Base-by-base conservation (phyloP, 2,888 invertebrate genomes). In the Merodon equestris region DNA sequence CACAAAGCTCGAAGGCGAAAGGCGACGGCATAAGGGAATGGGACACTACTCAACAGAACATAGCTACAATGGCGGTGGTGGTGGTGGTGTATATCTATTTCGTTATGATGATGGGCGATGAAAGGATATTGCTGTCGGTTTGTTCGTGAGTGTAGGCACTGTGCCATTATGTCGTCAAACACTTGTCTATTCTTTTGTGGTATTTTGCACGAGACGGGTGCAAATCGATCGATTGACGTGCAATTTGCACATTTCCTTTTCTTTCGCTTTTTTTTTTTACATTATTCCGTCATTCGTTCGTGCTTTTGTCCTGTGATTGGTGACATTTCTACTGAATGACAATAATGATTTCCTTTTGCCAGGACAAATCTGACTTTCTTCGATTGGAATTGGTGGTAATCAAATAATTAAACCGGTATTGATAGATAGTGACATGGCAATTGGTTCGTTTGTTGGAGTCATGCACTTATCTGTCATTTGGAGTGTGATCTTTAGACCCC, bases 191-290 rank as follows among this genome's bases (percentile, higher is more conserved):
- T 53, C 60, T 72, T 68, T 74, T 54, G 63, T 47, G 53, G 53
- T 68, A 10, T 50, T 67, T 50, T 48, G 34, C 34, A 79, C 60
- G 67, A 47, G 67, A 74, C 73, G 74, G 60, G 68, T 79, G 68
- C 79, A 79, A 79, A 79, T 79, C 79, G 79, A 79, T 79, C 68
- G 79, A 79, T 73, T 79, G 79, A 74, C 79, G 79, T 79, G 79
- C 79, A 79, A 79, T 79, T 79, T 79, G 74, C 79, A 79, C 79
- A 79, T 79, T 79, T 79, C 79, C 74, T 74, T 54, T 45, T 27
- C 3, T n/a, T n/a, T n/a, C n/a, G n/a, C n/a, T n/a, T 58, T 72
- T 58, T 17, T 54, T 58, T 63, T 63, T 2, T 71, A 9, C n/a
- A 18, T 71, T 66, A 44, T 54, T 45, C 38, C 66, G 44, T 47